Evolutionary conservation across 2,888 invertebrate species (phyloP).

Genomic region (Coleophora deauratella): DNA sequence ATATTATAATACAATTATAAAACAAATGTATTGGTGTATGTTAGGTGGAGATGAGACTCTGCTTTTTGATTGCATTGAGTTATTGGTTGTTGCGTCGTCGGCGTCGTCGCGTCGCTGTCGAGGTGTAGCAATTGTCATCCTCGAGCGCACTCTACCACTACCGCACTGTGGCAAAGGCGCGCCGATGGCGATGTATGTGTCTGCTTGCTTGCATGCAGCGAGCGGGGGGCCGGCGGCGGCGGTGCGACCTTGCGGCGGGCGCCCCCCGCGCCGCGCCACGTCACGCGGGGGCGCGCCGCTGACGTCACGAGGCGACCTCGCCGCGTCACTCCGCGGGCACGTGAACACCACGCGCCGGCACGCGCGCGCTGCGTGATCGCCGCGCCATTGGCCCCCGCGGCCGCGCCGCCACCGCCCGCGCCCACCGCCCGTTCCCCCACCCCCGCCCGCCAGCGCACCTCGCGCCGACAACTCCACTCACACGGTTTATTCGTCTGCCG

Average conservation of each 20-base stretch:
- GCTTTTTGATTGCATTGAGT: too few species aligned
- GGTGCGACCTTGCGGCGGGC: constrained; percentile 59
- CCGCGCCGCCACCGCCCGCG: constrained; percentile 78
- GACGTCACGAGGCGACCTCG: constrained; percentile 75
- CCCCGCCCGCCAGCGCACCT: constrained; percentile 79
- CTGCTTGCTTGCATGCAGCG: constrained; percentile 6
- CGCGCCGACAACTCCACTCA: constrained; percentile 50
- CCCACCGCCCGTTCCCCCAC: constrained; percentile 68
- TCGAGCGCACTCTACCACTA: too few species aligned
- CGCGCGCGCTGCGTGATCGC: constrained; percentile 84
- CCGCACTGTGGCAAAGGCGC: neutral
- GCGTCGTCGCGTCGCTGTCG: too few species aligned
- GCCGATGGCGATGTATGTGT: neutral
- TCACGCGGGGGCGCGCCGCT: constrained; percentile 74
- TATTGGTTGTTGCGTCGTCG: too few species aligned
- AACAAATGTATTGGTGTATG: too few species aligned
- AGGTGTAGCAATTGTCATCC: too few species aligned
- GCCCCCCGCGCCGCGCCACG: constrained; percentile 39
- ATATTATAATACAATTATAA: too few species aligned
- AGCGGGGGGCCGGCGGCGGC: constrained; percentile 21
- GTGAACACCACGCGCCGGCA: constrained; percentile 88
- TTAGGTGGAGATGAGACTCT: too few species aligned
- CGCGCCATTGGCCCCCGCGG: constrained; percentile 75
- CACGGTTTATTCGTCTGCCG: constrained; percentile 70
- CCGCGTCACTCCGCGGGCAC: constrained; percentile 84